Evolutionary conservation across 2,113 vertebrate species (phyloP).

Genomic region (Delphinus delphis): DNA sequence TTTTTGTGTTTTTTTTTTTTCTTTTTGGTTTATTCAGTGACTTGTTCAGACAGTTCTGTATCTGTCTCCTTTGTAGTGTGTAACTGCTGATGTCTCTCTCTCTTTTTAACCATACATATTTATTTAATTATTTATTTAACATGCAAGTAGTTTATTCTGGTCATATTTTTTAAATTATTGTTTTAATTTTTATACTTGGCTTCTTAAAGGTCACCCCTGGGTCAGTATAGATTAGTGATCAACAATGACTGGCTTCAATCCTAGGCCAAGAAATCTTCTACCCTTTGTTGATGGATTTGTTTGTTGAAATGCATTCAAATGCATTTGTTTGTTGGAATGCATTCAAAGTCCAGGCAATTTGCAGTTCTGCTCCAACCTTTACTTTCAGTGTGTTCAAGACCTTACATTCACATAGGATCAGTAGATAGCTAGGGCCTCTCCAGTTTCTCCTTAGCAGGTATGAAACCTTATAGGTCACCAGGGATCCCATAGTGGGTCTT

Average conservation of each 20-base stretch:
- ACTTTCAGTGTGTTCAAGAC: not conserved
- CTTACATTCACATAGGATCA: not conserved
- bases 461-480: not conserved
- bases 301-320: not conserved
- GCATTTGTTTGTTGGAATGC: not conserved
- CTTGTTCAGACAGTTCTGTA: not conserved
- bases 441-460: not conserved
- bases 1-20: not conserved
- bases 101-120: not conserved
- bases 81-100: not conserved
- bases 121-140: not conserved
- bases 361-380: not conserved
- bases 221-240: not conserved
- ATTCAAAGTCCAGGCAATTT: not conserved
- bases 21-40: not conserved
- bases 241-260: not conserved
- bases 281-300: not conserved
- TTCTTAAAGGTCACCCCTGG: not conserved
- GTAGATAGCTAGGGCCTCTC: not conserved
- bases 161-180: not conserved
- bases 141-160: not conserved
- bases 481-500: not conserved
- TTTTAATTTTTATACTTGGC: slow-evolving; percentile 34
- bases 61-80: not conserved
- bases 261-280: not conserved